phyloP scores from a whole-genome alignment of 2,888 invertebrate species.

The Drosophila eohydei region DNA sequence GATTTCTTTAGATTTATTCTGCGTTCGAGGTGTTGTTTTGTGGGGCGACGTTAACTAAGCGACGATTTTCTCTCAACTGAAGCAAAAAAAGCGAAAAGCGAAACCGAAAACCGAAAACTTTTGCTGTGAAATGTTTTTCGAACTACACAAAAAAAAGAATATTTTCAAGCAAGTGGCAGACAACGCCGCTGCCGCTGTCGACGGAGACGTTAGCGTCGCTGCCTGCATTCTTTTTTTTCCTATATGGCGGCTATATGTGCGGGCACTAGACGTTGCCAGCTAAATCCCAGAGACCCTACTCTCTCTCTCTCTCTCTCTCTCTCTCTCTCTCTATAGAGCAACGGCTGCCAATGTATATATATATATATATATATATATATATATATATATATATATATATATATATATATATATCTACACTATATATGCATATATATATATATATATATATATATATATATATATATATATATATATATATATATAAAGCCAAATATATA shows the following conservation, averaged over 20 bases:
- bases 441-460: constrained; percentile 9
- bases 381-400: background rate
- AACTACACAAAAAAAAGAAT: constrained; percentile 44
- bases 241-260: constrained; percentile 61
- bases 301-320: background rate
- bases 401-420: background rate
- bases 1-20: constrained; percentile 19
- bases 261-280: constrained; percentile 38
- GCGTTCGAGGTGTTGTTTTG: constrained; percentile 47
- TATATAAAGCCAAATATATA: too few species aligned
- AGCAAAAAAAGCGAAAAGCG: constrained; percentile 73
- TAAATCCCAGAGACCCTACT: background rate
- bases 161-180: constrained; percentile 61
- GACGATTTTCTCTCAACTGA: constrained; percentile 86
- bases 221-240: constrained; percentile 42
- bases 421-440: background rate
- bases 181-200: constrained; percentile 21
- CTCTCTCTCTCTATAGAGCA: background rate
- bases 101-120: constrained; percentile 77
- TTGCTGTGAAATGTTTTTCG: constrained; percentile 68
- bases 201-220: constrained; percentile 25
- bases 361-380: background rate
- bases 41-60: constrained; percentile 85
- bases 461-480: background rate
- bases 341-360: constrained; percentile 61